Base-by-base conservation (phyloP, 2,113 vertebrate species). In the Connochaetes taurinus region DNA sequence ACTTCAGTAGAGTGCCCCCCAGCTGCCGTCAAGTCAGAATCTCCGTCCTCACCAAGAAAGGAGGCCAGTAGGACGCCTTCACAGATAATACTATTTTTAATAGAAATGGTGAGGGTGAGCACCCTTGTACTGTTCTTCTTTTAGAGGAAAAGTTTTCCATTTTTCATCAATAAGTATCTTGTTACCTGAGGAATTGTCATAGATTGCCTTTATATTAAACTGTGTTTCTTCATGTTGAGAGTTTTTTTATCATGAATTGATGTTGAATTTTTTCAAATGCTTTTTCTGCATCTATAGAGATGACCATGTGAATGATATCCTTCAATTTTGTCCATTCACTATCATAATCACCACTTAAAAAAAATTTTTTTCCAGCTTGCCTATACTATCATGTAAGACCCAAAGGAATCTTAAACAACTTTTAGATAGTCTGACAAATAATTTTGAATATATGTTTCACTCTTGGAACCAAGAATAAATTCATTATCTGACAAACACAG, bases 51-150 rank as follows among this genome's bases (percentile, higher is more conserved):
- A 88, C 74, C 84, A 15, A 96, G 88, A 50, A 33, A 58, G 43
- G 97, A 94, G 62, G 64, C 95, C 50, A 2, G 94, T 81, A 97
- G 97, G 89, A 98, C 98, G 96, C 98, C 93, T 97, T 50, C 96
- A 45, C 47, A 98, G 96, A 95, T 96, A 53, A n/a, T n/a, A n/a
- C n/a, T 67, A 9, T n/a, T 74, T 74, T 74, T 40, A 40, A 74
- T 40, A 40, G 19, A 74, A 71, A 74, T 40, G 36, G 9, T 74
- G 19, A 23, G 10, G 19, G 36, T 40, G n/a, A 36, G 10, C 21
- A 74, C 19, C 5, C 36, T 12, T 40, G 19, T 40, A 36, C 67
- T 40, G 5, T 74, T 74, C 21, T 74, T 40, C 10, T 6, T 40
- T 74, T 74, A 74, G 36, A 64, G 15, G 62, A 64, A 64, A 64